Evolutionary conservation across 1,140 invertebrate species (phyloP), one percentile per base, ranked within the genome.

Genomic region (Portunus trituberculatus): DNA sequence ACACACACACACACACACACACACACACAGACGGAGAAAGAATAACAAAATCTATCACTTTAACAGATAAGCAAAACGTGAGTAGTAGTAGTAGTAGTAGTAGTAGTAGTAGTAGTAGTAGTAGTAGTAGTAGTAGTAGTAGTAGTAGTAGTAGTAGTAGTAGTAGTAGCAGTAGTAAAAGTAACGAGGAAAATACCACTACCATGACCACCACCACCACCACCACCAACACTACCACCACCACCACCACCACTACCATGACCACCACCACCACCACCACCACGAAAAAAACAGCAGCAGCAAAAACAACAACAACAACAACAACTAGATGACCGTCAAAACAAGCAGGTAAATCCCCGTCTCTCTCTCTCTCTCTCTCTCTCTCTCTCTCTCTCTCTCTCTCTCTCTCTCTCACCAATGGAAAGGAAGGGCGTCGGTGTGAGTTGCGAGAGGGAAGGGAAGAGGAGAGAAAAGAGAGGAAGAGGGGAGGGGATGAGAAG

Each of bases 101-200:
- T 84, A 84, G n/a, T 84, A 84, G n/a, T 28, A 84, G n/a, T 84
- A 84, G 83, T 84, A 84, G n/a, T 84, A 84, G n/a, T 10, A 84
- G n/a, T 84, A 84, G n/a, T 84, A 84, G n/a, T 84, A 84, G n/a
- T 28, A 84, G n/a, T 28, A 84, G n/a, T 84, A 28, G 83, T 28
- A 84, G n/a, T 84, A 4, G 14, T 4, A n/a, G 14, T 28, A n/a
- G 14, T 84, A 84, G 20, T 84, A 84, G 14, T 90, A 25, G 1
- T 4, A 25, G 1, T 90, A 46, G 10, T 10, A 59, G 14, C 14
- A 52, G 48, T 52, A 52, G 14, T 52, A 52, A 52, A 52, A 52
- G 14, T 52, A 52, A 52, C 14, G 14, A 52, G 6, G 14, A 52
- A 7, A 52, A 52, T 52, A 52, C n/a, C n/a, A n/a, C n/a, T n/a